These are phyloP conservation scores for Eudyptes chrysolophus DNA, from an alignment of 2,113 vertebrate species.

Conservation along the genomic window DNA sequence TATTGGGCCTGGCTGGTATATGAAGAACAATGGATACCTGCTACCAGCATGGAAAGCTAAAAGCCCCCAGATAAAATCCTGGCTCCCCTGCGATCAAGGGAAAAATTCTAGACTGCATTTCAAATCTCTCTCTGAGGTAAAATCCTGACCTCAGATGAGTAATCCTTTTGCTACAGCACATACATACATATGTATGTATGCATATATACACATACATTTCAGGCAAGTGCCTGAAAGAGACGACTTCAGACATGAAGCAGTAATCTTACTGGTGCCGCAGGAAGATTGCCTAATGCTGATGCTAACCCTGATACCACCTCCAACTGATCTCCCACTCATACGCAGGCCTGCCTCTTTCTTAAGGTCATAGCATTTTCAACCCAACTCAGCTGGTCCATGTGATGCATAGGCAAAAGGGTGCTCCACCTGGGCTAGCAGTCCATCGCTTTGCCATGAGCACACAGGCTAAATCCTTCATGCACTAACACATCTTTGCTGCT, in stretches of 20 bases:
- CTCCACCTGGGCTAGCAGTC: background rate
- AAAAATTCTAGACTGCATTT: background rate
- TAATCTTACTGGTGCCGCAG: background rate
- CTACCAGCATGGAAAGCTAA: background rate
- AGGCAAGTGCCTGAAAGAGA: background rate
- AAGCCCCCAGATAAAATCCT: background rate
- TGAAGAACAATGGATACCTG: background rate
- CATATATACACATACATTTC: background rate
- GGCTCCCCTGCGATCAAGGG: background rate
- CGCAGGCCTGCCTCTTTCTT: background rate
- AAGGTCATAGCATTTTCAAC: background rate
- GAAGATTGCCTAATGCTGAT: background rate
- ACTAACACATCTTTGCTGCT: background rate
- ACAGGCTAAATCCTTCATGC: background rate
- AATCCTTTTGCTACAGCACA: background rate
- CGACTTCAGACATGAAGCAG: background rate
- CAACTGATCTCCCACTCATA: background rate
- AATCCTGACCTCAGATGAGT: background rate
- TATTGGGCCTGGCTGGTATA: background rate
- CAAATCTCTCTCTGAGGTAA: background rate
- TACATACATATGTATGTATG: background rate
- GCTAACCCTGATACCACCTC: background rate
- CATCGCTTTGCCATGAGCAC: background rate
- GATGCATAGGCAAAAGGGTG: background rate
- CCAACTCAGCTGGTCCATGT: background rate